Percentiles rank a stretch among this genome's conserved stretches.
Conservation (phyloP, 2,888 invertebrate species). For the Meteorus colon region DNA sequence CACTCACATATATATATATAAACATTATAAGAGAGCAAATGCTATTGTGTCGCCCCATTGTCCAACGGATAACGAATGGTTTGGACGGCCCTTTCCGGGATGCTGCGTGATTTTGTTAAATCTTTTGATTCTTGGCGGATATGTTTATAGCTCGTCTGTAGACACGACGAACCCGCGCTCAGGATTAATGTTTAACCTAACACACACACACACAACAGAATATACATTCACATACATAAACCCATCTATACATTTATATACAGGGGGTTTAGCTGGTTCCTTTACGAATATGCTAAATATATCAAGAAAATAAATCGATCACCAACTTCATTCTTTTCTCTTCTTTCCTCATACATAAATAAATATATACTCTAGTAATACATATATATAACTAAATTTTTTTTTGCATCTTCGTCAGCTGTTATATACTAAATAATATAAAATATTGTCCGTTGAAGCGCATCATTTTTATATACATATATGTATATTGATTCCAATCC, state of each 20-base stretch:
- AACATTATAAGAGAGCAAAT: constrained; percentile 10
- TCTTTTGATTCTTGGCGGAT: constrained; percentile 47
- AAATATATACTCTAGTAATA: neutral
- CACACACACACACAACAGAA: neutral
- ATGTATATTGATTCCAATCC: constrained; percentile 20
- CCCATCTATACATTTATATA: neutral
- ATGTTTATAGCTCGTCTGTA: constrained; percentile 36
- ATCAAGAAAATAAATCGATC: constrained; percentile 24
- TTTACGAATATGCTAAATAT: constrained; percentile 23
- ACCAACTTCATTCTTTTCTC: constrained; percentile 10
- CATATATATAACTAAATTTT: neutral
- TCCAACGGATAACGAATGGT: constrained; percentile 51
- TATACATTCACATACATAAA: neutral
- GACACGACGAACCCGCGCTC: constrained; percentile 27
- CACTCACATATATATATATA: constrained; percentile 5
- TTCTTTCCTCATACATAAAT: neutral
- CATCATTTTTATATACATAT: neutral
- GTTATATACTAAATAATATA: neutral
- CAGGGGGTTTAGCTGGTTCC: constrained; percentile 1
- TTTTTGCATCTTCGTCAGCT: neutral
- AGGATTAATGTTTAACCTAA: constrained; percentile 33
- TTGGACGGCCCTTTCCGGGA: constrained; percentile 47
- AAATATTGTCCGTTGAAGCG: constrained; percentile 20
- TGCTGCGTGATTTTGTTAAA: constrained; percentile 49
- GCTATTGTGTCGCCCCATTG: constrained; percentile 48